Evolutionary conservation across 2,888 invertebrate genomes (phyloP).

Genomic region (Andrena haemorrhoa): DNA sequence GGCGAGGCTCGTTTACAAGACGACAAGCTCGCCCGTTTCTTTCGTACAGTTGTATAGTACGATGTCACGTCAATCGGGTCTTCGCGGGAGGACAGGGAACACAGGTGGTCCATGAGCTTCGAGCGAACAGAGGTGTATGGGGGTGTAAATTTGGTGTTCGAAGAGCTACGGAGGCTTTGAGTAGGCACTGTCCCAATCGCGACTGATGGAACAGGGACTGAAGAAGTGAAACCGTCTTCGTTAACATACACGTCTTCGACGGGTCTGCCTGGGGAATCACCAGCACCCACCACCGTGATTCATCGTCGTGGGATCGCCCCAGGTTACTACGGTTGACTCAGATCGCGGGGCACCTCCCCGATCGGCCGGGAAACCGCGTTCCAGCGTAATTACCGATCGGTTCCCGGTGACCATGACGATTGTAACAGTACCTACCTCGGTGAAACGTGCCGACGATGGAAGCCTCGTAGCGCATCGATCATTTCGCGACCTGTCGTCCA

Average conservation of each 20-base stretch:
- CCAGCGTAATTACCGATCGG: conserved; percentile 33
- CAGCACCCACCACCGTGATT: conserved; percentile 21
- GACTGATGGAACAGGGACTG: too few species aligned
- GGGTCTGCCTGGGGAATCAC: background rate
- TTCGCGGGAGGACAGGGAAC: background rate
- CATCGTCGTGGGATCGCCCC: conserved; percentile 21
- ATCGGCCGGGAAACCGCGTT: conserved; percentile 27
- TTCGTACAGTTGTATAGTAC: background rate
- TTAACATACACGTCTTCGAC: background rate
- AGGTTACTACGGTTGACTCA: conserved; percentile 32
- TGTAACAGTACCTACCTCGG: conserved; percentile 5
- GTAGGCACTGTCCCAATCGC: too few species aligned
- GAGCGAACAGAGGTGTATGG: background rate
- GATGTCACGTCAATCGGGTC: background rate
- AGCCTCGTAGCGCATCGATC: conserved; percentile 45
- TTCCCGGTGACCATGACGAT: conserved; percentile 13
- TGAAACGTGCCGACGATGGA: background rate
- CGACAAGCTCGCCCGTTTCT: background rate
- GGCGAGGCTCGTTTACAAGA: background rate
- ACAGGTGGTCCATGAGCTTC: background rate
- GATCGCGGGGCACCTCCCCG: background rate
- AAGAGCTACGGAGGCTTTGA: background rate
- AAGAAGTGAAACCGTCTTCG: background rate
- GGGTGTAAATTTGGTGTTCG: background rate
- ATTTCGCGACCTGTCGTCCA: conserved; percentile 32